Conservation (phyloP, 1,140 invertebrate species). For the Melitaea cinxia region DNA sequence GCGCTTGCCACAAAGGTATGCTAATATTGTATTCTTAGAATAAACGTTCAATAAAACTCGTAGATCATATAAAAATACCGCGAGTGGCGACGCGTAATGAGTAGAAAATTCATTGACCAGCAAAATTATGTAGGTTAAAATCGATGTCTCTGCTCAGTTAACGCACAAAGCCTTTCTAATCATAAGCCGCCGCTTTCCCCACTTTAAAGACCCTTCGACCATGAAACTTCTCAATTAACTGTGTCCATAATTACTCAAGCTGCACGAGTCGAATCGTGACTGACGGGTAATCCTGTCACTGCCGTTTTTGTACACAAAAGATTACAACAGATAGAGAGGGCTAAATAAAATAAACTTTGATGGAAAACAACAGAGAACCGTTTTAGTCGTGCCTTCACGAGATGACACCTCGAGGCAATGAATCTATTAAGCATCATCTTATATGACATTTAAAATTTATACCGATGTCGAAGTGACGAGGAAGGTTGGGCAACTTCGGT, state of each 20-base stretch:
- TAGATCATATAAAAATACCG: neutral
- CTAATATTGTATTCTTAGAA: neutral
- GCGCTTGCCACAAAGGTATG: neutral
- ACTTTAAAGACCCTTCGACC: slow-evolving; percentile 32
- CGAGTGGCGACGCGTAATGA: slow-evolving; percentile 11
- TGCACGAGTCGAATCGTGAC: slow-evolving; percentile 41
- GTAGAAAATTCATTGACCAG: slow-evolving; percentile 30
- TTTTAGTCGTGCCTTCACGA: slow-evolving; percentile 25
- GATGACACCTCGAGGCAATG: slow-evolving; percentile 49
- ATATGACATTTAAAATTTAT: slow-evolving; percentile 69
- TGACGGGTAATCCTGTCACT: slow-evolving; percentile 30
- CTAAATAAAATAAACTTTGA: slow-evolving; percentile 18
- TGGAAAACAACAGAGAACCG: slow-evolving; percentile 26
- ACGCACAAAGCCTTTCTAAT: slow-evolving; percentile 39
- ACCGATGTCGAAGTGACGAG: slow-evolving; percentile 55
- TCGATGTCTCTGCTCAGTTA: slow-evolving; percentile 23
- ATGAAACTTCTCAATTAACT: slow-evolving; percentile 59
- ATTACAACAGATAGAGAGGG: neutral
- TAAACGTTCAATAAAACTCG: neutral
- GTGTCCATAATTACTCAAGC: slow-evolving; percentile 49
- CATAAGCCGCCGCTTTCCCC: slow-evolving; percentile 46
- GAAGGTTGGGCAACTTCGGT: slow-evolving; percentile 39
- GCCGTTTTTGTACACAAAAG: slow-evolving; percentile 12
- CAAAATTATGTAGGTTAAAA: slow-evolving; percentile 36
- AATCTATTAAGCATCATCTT: slow-evolving; percentile 60